Evolutionary conservation across 2,797 vertebrate genomes (phyloP).

Genomic region (Acrocephalus scirpaceus): DNA sequence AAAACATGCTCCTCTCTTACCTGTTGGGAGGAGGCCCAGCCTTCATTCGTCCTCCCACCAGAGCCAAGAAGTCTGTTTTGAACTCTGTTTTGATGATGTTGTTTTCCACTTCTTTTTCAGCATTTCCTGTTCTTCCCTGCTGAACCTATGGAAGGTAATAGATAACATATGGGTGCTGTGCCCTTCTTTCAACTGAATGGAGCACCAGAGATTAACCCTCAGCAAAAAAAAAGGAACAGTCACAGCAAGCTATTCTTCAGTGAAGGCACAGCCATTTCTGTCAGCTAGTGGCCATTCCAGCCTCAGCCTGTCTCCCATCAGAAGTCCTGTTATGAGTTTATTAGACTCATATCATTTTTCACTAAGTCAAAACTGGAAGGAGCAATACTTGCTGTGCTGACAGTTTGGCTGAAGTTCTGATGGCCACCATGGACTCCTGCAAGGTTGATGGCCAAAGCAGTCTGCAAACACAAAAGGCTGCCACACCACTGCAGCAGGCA

Average conservation of each 20-base stretch:
- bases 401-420: background rate
- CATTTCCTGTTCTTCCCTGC: slow-evolving; percentile 72
- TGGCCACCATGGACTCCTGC: background rate
- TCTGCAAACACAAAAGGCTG: background rate
- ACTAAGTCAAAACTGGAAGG: background rate
- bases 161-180: background rate
- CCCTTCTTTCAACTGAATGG: background rate
- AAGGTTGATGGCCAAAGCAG: background rate
- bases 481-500: background rate
- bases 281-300: background rate
- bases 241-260: background rate
- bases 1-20: background rate
- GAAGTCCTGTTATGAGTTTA: background rate
- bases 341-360: background rate
- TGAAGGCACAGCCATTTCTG: background rate
- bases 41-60: slow-evolving; percentile 69
- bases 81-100: slow-evolving; percentile 72
- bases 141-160: slow-evolving; percentile 66
- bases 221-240: background rate
- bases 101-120: slow-evolving; percentile 75
- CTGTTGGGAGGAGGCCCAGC: slow-evolving; percentile 75
- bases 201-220: background rate
- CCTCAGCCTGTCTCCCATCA: background rate
- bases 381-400: background rate
- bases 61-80: slow-evolving; percentile 69